Percentiles rank a stretch among this genome's conserved stretches.
phyloP scores from a whole-genome alignment of 2,797 vertebrate species.

The Enteromius anoplus region DNA sequence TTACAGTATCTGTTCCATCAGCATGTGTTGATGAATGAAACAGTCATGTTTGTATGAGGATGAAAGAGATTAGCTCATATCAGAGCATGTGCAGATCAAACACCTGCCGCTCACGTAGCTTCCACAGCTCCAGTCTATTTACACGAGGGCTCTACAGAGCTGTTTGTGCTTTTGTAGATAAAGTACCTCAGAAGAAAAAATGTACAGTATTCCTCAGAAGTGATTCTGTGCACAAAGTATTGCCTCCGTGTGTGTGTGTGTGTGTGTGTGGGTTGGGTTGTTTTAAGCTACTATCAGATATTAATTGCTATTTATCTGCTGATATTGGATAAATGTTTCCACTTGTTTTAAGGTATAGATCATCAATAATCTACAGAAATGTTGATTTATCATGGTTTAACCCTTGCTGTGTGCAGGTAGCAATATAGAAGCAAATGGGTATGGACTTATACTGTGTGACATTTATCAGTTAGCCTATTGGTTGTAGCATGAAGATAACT shows the following conservation, averaged over 20 bases:
- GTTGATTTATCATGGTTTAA: background rate
- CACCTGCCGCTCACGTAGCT: background rate
- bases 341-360: background rate
- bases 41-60: constrained; percentile 58
- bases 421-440: background rate
- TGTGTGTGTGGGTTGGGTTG: background rate
- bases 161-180: constrained; percentile 3
- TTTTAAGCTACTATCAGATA: background rate
- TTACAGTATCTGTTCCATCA: constrained; percentile 15
- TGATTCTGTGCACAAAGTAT: background rate
- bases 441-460: background rate
- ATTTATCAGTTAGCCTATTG: background rate
- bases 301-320: background rate
- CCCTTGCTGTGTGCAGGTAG: background rate
- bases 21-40: background rate
- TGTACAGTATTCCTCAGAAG: background rate
- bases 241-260: background rate
- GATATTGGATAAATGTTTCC: background rate
- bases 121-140: background rate
- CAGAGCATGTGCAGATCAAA: constrained; percentile 25
- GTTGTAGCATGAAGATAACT: background rate
- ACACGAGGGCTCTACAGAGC: background rate
- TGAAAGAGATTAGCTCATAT: constrained; percentile 31
- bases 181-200: background rate
- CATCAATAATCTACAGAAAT: background rate